These are phyloP conservation scores for Porites rus DNA, from an alignment of 92 coral and sea anemone species.

Conservation along the genomic window DNA sequence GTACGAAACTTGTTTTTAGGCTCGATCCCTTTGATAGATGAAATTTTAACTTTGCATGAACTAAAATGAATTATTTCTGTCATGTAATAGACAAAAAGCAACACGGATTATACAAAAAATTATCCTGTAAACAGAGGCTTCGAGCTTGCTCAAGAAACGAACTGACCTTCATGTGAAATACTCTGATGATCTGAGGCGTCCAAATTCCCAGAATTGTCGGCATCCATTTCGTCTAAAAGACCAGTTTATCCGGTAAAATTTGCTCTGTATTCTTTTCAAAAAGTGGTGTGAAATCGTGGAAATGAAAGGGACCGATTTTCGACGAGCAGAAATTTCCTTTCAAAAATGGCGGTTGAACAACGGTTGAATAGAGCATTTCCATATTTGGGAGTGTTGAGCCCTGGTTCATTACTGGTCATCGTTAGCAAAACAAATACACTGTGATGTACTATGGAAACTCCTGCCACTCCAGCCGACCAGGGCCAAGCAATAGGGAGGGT, in stretches of 20 bases:
- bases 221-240: slow-evolving; percentile 56
- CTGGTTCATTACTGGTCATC: slow-evolving; percentile 19
- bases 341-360: slow-evolving; percentile 97
- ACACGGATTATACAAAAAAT: neutral
- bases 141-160: neutral
- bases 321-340: slow-evolving; percentile 43
- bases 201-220: slow-evolving; percentile 58
- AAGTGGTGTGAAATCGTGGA: slow-evolving; percentile 1
- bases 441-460: neutral
- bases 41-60: too few species aligned
- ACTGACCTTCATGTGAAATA: slow-evolving; percentile 50
- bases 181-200: slow-evolving; percentile 60
- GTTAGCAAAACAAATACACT: neutral
- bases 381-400: slow-evolving; percentile 62
- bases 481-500: too few species aligned
- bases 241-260: neutral
- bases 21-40: too few species aligned
- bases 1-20: too few species aligned
- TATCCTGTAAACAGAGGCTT: neutral
- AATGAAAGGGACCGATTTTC: slow-evolving; percentile 11
- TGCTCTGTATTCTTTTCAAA: neutral
- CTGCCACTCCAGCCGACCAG: neutral
- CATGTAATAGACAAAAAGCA: too few species aligned
- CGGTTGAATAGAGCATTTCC: slow-evolving; percentile 70
- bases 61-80: too few species aligned